phyloP scores from a whole-genome alignment of 92 coral and sea anemone genomes.

The Phymanthus crucifer region DNA sequence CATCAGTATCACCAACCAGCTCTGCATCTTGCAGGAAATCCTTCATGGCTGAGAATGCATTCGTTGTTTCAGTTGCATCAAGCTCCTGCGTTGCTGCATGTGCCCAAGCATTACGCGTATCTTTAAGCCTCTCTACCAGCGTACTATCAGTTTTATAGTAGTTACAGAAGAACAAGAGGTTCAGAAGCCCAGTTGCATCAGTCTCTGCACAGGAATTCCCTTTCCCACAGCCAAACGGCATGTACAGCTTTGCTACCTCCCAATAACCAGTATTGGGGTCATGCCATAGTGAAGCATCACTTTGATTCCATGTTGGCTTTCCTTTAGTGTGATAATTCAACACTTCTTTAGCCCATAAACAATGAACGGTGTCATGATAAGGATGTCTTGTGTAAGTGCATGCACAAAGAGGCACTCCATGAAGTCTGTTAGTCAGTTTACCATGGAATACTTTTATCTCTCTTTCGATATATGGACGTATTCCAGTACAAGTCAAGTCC shows the following conservation, averaged over 20 bases:
- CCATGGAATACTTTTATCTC: conserved; percentile 47
- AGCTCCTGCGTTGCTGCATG: conserved; percentile 69
- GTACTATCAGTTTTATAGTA: conserved; percentile 53
- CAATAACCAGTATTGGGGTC: conserved; percentile 72
- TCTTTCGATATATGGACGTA: conserved; percentile 55
- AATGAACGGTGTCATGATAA: conserved; percentile 51
- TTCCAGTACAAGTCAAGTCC: conserved; percentile 49
- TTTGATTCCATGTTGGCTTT: conserved; percentile 73
- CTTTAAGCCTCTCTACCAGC: conserved; percentile 57
- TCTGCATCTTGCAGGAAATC: conserved; percentile 70
- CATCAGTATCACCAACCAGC: conserved; percentile 48
- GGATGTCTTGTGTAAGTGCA: conserved; percentile 46
- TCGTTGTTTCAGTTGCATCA: conserved; percentile 45
- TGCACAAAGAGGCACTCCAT: conserved; percentile 39
- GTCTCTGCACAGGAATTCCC: conserved; percentile 45
- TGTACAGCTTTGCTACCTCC: conserved; percentile 84
- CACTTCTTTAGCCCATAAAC: conserved; percentile 77
- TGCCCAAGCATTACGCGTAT: conserved; percentile 71
- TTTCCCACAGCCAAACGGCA: conserved; percentile 63
- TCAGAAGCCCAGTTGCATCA: conserved; percentile 72
- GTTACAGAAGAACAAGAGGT: conserved; percentile 64
- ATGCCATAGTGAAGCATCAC: conserved; percentile 68
- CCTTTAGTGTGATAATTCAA: conserved; percentile 30
- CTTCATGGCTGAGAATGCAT: conserved; percentile 61
- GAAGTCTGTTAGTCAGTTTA: conserved; percentile 30